phyloP scores from a whole-genome alignment of 2,797 vertebrate genomes.

The Cyclopterus lumpus region DNA sequence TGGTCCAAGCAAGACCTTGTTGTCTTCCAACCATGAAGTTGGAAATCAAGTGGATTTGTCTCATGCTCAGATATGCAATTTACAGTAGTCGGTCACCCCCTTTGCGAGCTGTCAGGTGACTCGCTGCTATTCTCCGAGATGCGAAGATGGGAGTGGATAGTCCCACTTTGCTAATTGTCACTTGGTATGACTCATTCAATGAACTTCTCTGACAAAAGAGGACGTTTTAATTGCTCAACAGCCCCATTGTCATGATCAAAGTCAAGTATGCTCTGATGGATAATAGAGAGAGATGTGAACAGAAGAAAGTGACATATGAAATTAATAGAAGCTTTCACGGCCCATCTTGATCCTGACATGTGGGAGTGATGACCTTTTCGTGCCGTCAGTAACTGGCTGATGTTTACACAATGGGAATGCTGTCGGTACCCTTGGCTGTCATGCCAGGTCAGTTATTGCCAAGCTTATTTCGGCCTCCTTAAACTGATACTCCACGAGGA shows the following conservation, averaged over 20 bases:
- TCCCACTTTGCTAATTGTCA: constrained; percentile 47
- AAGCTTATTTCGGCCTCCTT: background rate
- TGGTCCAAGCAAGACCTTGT: background rate
- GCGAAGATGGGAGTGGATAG: constrained; percentile 14
- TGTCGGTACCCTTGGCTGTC: background rate
- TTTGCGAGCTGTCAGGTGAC: constrained; percentile 1
- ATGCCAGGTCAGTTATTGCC: constrained; percentile 7
- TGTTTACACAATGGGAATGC: constrained; percentile 11
- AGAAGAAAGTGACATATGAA: constrained; percentile 25
- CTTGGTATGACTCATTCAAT: constrained; percentile 34
- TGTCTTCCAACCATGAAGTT: background rate
- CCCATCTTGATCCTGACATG: constrained; percentile 13
- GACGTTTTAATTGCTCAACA: constrained; percentile 9
- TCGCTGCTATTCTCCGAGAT: constrained; percentile 8
- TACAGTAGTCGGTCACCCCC: background rate
- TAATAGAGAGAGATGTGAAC: constrained; percentile 4
- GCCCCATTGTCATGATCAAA: constrained; percentile 9
- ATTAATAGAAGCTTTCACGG: constrained; percentile 1
- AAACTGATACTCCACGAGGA: background rate
- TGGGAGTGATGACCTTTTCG: background rate
- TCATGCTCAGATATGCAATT: constrained; percentile 17
- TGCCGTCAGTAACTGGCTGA: constrained; percentile 16
- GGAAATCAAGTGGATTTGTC: constrained; percentile 14
- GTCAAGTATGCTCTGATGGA: constrained; percentile 19
- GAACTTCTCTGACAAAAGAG: constrained; percentile 24